Percentiles rank a stretch among this genome's conserved stretches.
Conservation (phyloP, 2,113 vertebrate species). For the Zingel zingel region DNA sequence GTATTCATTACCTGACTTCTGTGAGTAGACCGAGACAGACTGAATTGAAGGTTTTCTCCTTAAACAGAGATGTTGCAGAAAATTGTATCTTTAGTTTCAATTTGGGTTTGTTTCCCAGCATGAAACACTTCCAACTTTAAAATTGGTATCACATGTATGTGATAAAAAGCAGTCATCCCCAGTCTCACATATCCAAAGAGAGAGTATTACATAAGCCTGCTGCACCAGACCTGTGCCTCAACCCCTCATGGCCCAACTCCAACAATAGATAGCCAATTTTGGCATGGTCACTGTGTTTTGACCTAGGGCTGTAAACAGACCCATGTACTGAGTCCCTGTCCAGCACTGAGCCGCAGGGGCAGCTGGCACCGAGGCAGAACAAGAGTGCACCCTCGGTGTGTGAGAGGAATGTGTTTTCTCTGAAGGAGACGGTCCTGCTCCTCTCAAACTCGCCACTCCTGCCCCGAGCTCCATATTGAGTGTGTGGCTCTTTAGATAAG, state of each 20-base stretch:
- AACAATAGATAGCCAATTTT: conserved; percentile 45
- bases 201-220: conserved; percentile 56
- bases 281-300: conserved; percentile 44
- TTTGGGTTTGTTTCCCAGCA: not conserved
- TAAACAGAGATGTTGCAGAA: not conserved
- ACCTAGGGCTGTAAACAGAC: conserved; percentile 70
- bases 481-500: conserved; percentile 50
- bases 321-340: conserved; percentile 45
- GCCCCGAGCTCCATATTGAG: conserved; percentile 3
- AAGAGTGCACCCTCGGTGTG: conserved; percentile 5
- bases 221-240: conserved; percentile 27
- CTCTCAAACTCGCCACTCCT: conserved; percentile 29
- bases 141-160: conserved; percentile 16
- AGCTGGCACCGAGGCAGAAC: conserved; percentile 36
- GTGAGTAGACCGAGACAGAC: conserved; percentile 53
- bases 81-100: not conserved
- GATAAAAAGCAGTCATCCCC: conserved; percentile 5
- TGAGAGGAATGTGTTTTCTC: conserved; percentile 47
- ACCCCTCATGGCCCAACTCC: conserved; percentile 29
- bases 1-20: not conserved
- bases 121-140: not conserved
- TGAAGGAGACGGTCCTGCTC: conserved; percentile 15
- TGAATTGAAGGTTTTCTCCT: conserved; percentile 29
- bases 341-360: conserved; percentile 33
- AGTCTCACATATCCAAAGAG: conserved; percentile 30